Base-by-base conservation (phyloP, 2,888 invertebrate species). In the Agriotes lineatus region DNA sequence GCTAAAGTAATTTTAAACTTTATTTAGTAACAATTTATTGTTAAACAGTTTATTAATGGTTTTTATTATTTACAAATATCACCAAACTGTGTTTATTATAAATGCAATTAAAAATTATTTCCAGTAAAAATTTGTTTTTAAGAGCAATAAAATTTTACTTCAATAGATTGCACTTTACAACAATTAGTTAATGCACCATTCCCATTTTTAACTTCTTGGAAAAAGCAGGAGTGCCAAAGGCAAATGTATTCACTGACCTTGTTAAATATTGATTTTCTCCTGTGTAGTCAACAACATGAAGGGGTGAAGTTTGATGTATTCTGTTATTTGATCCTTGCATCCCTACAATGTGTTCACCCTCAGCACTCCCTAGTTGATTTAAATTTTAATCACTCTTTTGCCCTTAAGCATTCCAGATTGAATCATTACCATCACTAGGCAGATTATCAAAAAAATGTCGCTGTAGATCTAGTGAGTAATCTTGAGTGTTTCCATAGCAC, bases 181-280 rank as follows among this genome's bases (percentile, higher is more conserved):
- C n/a, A 56, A 56, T 56, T 56, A 56, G 16, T 59, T 42, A 59
- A 59, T 45, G 30, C 9, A 59, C 33, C 5, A 25, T 54, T 30
- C 37, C 25, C 25, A 22, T 59, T 42, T 35, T 33, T 10, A 22
- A 42, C 54, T 67, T 30, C 37, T 48, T 61, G 52, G 59, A 30
- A 72, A 72, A 74, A 72, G 66, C 67, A 76, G 77, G 76, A 76
- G 76, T 75, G 76, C 69, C 75, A 71, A 71, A 68, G 63, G 70
- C 52, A 52, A 69, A 65, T 45, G 16, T 66, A 62, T 64, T 60
- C 59, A 44, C 50, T 76, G 78, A 78, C 80, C 79, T 80, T 80
- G 80, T 78, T 78, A 69, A 68, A 76, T 79, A 79, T 80, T 79
- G 79, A 80, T 80, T 80, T 79, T 80, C 77, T 72, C 72, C 69